Percentiles rank a stretch among this genome's conserved stretches.
These are phyloP conservation scores for Spatulosminthurus flaviceps DNA, from an alignment of 2,888 invertebrate genomes.

Conservation along the genomic window DNA sequence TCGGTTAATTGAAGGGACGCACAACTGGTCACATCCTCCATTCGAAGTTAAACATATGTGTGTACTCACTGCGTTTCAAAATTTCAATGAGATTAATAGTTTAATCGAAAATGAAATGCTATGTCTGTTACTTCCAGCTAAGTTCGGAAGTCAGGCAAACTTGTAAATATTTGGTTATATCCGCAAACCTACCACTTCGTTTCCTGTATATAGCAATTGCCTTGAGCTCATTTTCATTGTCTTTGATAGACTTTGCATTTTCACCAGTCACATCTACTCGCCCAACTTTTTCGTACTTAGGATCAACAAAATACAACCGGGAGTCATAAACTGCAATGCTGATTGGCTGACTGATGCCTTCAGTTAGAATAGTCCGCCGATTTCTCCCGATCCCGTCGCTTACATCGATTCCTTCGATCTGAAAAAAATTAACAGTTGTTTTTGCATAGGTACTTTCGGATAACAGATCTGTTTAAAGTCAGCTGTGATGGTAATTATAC, in stretches of 20 bases:
- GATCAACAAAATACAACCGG: conserved; percentile 86
- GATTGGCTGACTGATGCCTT: conserved; percentile 77
- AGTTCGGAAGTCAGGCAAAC: too few relatives aligned
- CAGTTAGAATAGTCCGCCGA: conserved; percentile 75
- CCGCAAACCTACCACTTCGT: conserved; percentile 66
- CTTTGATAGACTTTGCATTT: conserved; percentile 78
- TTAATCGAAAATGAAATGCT: too few relatives aligned
- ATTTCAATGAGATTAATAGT: neutral
- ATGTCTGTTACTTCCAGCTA: too few relatives aligned
- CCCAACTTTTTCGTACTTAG: conserved; percentile 87
- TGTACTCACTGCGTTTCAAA: conserved; percentile 64
- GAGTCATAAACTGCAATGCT: conserved; percentile 84
- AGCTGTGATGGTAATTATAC: neutral
- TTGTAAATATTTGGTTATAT: neutral
- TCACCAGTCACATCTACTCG: conserved; percentile 82
- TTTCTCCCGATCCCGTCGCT: conserved; percentile 70
- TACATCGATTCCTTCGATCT: conserved; percentile 65
- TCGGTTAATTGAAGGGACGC: conserved; percentile 83
- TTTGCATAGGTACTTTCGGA: too few relatives aligned
- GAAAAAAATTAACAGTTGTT: conserved; percentile 1
- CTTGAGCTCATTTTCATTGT: conserved; percentile 87
- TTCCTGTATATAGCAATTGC: conserved; percentile 89
- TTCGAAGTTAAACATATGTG: conserved; percentile 85
- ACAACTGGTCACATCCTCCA: conserved; percentile 94
- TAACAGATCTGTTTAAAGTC: too few relatives aligned